Evolutionary conservation across 2,113 vertebrate species (phyloP), one percentile per base, ranked within the genome.

Genomic region (Genyomyrus donnyi): DNA sequence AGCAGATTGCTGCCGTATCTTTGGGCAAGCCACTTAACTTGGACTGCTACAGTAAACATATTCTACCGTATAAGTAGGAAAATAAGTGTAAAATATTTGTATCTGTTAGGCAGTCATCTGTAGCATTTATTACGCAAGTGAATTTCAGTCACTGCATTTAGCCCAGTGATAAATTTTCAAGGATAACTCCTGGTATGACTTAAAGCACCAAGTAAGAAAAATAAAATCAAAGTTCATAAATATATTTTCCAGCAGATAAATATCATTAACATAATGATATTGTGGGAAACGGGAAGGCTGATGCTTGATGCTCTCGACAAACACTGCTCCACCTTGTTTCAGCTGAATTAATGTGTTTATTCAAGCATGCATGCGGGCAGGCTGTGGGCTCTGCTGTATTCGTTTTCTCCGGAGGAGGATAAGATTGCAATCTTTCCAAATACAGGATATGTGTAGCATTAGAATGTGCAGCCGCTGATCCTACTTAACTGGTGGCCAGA

Each of bases 301-400:
- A 80, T 31, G 84, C 49, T 86, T 15, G 45, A 86, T 50, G 84
- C 74, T 80, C 13, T 80, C 15, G 5, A 80, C 15, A 80, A 80
- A 80, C 5, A 19, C 0, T 11, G 5, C 10, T 50, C 84, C 46
- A 21, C 42, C 21, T 85, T 48, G 83, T 85, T 85, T 85, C 84
- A n/a, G 84, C 46, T 49, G 84, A 86, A 86, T 86, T 86, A 85
- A 86, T 86, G n/a, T 86, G 84, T 86, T 86, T 50, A 86, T 50
- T 31, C 21, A 50, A 50, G 84, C 84, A 10, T 46, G 19, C 48
- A 15, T 15, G 2, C 48, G 11, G 21, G 10, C 48, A 2, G 9
- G n/a, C 45, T 27, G n/a, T 7, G 1, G 45, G 45, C 48, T 11
- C 21, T 13, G 84, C 84, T 24, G 24, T 13, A 15, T 49, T 50